Conservation (phyloP, 2,888 invertebrate species). For the Polyommatus icarus region DNA sequence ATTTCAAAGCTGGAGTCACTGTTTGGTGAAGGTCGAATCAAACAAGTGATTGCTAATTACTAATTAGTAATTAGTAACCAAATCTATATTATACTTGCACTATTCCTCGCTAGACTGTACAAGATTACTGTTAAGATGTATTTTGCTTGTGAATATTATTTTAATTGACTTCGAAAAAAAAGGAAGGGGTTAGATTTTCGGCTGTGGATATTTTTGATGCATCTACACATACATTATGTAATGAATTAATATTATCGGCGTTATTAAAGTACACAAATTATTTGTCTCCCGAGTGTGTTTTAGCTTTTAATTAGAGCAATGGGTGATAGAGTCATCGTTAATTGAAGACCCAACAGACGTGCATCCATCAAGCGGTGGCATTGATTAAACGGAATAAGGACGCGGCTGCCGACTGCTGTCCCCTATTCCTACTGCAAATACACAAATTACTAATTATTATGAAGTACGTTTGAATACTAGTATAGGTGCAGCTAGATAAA, state of each 20-base stretch:
- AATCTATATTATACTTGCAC: too few relatives aligned
- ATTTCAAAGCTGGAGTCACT: too few relatives aligned
- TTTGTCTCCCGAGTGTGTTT: neutral
- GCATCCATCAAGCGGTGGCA: conserved; percentile 19
- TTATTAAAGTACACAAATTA: conserved; percentile 20
- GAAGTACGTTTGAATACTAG: neutral
- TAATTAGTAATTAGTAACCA: too few relatives aligned
- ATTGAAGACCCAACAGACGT: conserved; percentile 30
- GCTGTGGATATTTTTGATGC: neutral
- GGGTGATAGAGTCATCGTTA: conserved; percentile 22
- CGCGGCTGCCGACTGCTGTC: neutral
- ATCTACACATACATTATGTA: too few relatives aligned
- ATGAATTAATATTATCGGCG: neutral
- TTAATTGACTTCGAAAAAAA: too few relatives aligned
- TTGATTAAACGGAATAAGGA: conserved; percentile 28
- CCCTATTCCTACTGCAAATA: conserved; percentile 1
- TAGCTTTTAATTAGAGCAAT: conserved; percentile 23
- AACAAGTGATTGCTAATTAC: too few relatives aligned
- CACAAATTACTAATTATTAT: neutral
- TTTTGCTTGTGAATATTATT: too few relatives aligned
- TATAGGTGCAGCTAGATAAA: neutral
- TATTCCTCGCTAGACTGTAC: too few relatives aligned
- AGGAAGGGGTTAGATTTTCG: too few relatives aligned
- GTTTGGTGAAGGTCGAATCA: too few relatives aligned
- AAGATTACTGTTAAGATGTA: too few relatives aligned